Evolutionary conservation across 2,888 invertebrate genomes (phyloP).

Genomic region (Acleris sparsana): DNA sequence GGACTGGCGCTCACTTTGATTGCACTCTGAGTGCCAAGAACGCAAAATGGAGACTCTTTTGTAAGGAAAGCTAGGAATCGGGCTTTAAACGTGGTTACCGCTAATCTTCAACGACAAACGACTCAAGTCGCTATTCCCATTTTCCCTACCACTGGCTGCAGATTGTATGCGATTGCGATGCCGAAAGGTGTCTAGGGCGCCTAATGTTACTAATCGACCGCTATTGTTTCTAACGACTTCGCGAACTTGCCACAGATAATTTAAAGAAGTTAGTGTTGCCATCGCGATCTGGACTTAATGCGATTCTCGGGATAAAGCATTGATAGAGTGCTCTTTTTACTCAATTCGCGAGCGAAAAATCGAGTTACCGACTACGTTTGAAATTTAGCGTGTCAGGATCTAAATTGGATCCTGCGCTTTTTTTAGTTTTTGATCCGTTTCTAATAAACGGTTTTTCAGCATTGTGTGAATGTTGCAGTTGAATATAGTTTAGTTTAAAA

Average conservation of each 20-base stretch:
- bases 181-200: too few relatives aligned
- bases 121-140: constrained; percentile 15
- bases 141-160: too few relatives aligned
- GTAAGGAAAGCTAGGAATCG: too few relatives aligned
- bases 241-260: constrained; percentile 23
- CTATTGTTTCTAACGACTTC: constrained; percentile 35
- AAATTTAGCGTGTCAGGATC: background rate
- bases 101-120: constrained; percentile 22
- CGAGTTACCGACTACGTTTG: constrained; percentile 2
- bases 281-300: constrained; percentile 13
- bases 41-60: too few relatives aligned
- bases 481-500: too few relatives aligned
- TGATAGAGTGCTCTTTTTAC: constrained; percentile 21
- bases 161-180: too few relatives aligned
- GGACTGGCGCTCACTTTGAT: background rate
- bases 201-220: constrained; percentile 4
- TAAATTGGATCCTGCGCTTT: background rate
- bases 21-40: too few relatives aligned
- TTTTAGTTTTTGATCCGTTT: background rate
- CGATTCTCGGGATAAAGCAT: constrained; percentile 29
- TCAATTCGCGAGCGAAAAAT: constrained; percentile 7
- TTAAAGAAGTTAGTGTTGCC: constrained; percentile 32
- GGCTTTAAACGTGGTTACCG: constrained; percentile 2
- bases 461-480: too few relatives aligned
- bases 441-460: too few relatives aligned